Percentiles rank a stretch among this genome's conserved stretches.
These are phyloP conservation scores for Limnephilus marmoratus DNA, from an alignment of 2,888 invertebrate genomes.

Conservation along the genomic window DNA sequence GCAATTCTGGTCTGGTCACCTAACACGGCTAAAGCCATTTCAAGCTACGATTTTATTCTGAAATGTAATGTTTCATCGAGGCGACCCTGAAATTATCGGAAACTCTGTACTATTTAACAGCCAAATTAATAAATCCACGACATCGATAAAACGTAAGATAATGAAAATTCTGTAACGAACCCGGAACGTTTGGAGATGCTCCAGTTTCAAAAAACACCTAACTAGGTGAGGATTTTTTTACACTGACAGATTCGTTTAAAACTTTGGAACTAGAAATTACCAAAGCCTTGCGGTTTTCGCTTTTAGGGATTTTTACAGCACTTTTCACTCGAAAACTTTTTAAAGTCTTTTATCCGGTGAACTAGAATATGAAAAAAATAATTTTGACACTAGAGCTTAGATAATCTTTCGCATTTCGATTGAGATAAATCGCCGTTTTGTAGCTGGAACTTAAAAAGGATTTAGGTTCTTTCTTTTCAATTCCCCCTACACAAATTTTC, in stretches of 20 bases:
- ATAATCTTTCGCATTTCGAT: neutral
- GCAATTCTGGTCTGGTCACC: too few relatives aligned
- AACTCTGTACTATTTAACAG: neutral
- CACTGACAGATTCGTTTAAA: constrained; percentile 42
- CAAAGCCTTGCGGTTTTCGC: constrained; percentile 6
- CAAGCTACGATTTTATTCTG: too few relatives aligned
- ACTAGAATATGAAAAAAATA: constrained; percentile 24
- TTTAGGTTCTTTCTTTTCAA: neutral
- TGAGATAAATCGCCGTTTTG: constrained; percentile 5
- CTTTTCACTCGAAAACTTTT: neutral
- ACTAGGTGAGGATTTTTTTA: neutral
- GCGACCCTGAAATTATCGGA: too few relatives aligned
- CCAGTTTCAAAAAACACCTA: neutral
- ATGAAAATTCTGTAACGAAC: neutral
- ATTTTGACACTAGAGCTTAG: neutral
- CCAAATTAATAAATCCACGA: neutral
- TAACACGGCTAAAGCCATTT: too few relatives aligned
- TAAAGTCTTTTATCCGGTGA: neutral
- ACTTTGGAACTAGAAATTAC: neutral
- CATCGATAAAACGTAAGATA: neutral
- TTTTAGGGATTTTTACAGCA: neutral
- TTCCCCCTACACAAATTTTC: neutral
- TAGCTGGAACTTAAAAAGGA: neutral
- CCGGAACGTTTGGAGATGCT: neutral
- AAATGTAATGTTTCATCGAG: too few relatives aligned